phyloP scores from a whole-genome alignment of 2,113 vertebrate genomes.

The Martes martes region DNA sequence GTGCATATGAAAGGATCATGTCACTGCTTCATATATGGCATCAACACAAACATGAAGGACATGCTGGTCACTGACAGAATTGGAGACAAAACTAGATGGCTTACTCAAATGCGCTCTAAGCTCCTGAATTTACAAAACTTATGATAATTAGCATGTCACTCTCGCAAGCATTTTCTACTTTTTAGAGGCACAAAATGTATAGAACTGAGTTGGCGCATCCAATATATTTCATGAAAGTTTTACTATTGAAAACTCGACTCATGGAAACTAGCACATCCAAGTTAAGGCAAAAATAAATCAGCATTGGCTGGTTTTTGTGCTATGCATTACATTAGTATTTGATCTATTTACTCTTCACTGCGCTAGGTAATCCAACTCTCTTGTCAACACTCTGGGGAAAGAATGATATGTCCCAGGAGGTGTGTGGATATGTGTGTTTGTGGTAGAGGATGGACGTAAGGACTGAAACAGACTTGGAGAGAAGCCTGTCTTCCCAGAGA shows the following conservation, averaged over 20 bases:
- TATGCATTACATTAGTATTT: not conserved
- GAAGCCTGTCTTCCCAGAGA: not conserved
- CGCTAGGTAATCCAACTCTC: not conserved
- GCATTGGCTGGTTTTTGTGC: not conserved
- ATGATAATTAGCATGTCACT: not conserved
- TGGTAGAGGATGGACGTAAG: not conserved
- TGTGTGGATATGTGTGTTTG: not conserved
- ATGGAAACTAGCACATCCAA: not conserved
- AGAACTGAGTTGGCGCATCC: not conserved
- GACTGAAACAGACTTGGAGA: not conserved
- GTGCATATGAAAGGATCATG: not conserved
- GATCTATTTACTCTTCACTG: not conserved
- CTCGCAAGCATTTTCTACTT: not conserved
- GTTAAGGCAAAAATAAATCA: conserved; percentile 15
- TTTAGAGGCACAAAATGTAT: not conserved
- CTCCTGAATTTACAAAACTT: not conserved
- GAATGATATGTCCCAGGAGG: not conserved
- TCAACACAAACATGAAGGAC: not conserved
- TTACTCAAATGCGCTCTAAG: not conserved
- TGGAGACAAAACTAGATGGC: not conserved
- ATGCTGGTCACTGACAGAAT: not conserved
- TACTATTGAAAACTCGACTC: not conserved
- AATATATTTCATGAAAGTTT: not conserved
- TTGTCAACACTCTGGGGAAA: not conserved
- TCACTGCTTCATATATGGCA: not conserved